phyloP scores from a whole-genome alignment of 2,113 vertebrate species.

The Rhagologus leucostigma region DNA sequence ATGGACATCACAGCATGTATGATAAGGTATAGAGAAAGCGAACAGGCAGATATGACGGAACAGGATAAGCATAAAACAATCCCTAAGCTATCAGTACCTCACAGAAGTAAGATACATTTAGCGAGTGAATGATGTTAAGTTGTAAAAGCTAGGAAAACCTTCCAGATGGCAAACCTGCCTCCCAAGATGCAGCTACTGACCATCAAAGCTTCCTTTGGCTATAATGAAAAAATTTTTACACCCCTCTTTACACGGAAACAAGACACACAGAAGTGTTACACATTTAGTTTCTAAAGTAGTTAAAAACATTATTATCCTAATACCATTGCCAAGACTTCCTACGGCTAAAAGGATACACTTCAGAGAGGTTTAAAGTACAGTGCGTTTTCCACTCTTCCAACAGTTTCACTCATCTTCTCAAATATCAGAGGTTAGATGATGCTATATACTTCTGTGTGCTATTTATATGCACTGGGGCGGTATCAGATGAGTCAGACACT shows the following conservation, averaged over 20 bases:
- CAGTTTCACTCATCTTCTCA: not conserved
- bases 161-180: not conserved
- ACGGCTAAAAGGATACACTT: not conserved
- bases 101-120: not conserved
- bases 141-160: not conserved
- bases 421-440: not conserved
- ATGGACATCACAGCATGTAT: accelerated
- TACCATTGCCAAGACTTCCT: not conserved
- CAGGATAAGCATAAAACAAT: not conserved
- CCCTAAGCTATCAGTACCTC: not conserved
- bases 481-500: not conserved
- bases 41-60: not conserved
- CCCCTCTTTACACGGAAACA: not conserved
- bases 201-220: not conserved
- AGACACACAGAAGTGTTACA: not conserved
- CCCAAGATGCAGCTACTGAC: not conserved
- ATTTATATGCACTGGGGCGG: not conserved
- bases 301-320: not conserved
- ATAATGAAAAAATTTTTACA: not conserved
- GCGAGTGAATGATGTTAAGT: not conserved
- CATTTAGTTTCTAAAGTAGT: not conserved
- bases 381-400: not conserved
- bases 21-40: not conserved
- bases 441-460: not conserved
- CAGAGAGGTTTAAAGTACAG: not conserved